phyloP scores from a whole-genome alignment of 2,797 vertebrate genomes.

The Iguana delicatissima region DNA sequence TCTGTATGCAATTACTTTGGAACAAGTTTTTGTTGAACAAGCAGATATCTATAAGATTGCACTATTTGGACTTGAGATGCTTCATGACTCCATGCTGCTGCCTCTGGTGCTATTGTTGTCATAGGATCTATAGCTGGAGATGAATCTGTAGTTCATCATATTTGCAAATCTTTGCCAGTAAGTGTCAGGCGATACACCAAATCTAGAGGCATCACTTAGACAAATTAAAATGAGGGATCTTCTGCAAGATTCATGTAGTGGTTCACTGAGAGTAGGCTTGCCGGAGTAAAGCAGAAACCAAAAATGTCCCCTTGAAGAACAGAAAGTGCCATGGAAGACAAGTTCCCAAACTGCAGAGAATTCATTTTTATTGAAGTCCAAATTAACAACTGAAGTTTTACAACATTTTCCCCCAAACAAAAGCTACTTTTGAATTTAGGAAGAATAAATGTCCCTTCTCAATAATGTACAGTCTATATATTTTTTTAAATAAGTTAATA shows the following conservation, averaged over 20 bases:
- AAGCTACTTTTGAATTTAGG: slow-evolving; percentile 88
- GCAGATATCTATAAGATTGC: background rate
- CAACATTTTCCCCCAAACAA: slow-evolving; percentile 84
- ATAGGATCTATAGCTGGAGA: background rate
- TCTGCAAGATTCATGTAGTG: accelerated
- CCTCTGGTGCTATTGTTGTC: background rate
- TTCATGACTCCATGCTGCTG: background rate
- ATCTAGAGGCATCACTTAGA: no score
- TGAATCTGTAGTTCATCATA: background rate
- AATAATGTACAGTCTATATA: slow-evolving; percentile 89
- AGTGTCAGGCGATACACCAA: accelerated
- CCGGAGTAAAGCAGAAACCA: accelerated
- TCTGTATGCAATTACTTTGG: background rate
- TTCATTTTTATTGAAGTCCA: slow-evolving; percentile 92
- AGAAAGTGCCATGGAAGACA: background rate
- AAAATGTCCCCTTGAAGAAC: accelerated
- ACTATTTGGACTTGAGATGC: background rate
- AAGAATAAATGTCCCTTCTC: slow-evolving; percentile 92
- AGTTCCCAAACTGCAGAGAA: slow-evolving; percentile 82
- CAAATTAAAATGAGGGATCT: background rate
- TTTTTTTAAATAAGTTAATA: slow-evolving; percentile 88
- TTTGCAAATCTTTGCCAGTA: background rate
- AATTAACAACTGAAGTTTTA: slow-evolving; percentile 82
- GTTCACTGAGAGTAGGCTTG: background rate
- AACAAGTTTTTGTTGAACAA: background rate